Conservation (phyloP, 2,888 invertebrate genomes). For the Nemoura dubitans region DNA sequence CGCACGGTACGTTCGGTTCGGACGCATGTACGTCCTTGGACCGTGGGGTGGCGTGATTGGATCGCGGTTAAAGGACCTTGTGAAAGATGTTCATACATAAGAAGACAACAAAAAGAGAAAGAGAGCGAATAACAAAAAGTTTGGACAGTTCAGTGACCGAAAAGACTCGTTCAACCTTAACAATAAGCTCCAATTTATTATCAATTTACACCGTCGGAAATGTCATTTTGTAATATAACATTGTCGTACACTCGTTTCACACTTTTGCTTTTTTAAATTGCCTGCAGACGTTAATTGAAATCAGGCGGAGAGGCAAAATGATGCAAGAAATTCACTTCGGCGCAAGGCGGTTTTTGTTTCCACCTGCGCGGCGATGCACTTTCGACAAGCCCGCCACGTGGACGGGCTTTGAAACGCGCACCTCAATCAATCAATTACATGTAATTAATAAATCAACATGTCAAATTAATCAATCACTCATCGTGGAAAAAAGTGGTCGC, state of each 20-base stretch:
- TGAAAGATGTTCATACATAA: constrained; percentile 15
- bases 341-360: not conserved
- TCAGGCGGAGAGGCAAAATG: not conserved
- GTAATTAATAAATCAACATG: constrained; percentile 40
- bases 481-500: not conserved
- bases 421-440: constrained; percentile 32
- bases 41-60: constrained; percentile 7
- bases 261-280: constrained; percentile 16
- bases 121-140: not conserved
- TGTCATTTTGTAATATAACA: constrained; percentile 33
- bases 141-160: constrained; percentile 29
- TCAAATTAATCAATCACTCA: constrained; percentile 39
- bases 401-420: not conserved
- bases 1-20: no score
- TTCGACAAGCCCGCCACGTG: no score
- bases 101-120: not conserved
- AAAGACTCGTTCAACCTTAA: constrained; percentile 14
- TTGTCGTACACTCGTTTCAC: not conserved
- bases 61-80: constrained; percentile 36
- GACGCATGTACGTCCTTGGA: constrained; percentile 29
- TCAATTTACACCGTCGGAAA: constrained; percentile 30
- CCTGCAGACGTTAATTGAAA: not conserved
- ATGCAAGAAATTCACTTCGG: not conserved
- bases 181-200: constrained; percentile 41
- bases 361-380: not conserved